Evolutionary conservation across 1,140 invertebrate genomes (phyloP).

Genomic region (Meloidogyne hapla): DNA sequence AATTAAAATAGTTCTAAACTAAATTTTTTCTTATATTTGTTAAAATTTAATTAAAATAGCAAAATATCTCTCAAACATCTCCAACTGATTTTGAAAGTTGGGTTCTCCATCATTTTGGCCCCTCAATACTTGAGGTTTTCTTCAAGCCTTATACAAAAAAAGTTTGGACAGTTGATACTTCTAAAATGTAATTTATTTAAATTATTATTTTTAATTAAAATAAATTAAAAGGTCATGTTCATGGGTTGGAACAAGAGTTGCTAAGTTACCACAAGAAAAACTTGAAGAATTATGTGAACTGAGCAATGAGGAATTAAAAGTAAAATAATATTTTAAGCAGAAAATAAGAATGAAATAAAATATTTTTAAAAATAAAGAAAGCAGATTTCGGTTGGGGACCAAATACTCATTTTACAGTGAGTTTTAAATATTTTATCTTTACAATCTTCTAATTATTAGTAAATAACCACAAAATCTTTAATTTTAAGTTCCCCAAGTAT

Average conservation of each 20-base stretch:
- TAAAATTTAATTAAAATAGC: not conserved
- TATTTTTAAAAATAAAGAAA: slow-evolving; percentile 40
- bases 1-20: too few species aligned
- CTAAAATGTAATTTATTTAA: slow-evolving; percentile 51
- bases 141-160: slow-evolving; percentile 64
- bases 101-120: slow-evolving; percentile 61
- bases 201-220: not conserved
- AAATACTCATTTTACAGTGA: slow-evolving; percentile 51
- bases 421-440: not conserved
- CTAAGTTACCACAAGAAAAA: slow-evolving; percentile 61
- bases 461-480: too few species aligned
- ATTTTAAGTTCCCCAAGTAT: slow-evolving; percentile 60
- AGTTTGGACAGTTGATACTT: slow-evolving; percentile 62
- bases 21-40: not conserved
- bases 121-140: slow-evolving; percentile 60
- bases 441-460: too few species aligned
- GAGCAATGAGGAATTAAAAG: slow-evolving; percentile 52
- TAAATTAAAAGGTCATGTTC: slow-evolving; percentile 32
- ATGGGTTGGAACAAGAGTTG: slow-evolving; percentile 62
- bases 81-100: slow-evolving; percentile 62
- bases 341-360: not conserved
- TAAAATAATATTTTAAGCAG: too few species aligned
- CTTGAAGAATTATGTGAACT: slow-evolving; percentile 59
- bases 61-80: not conserved
- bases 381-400: slow-evolving; percentile 65